Evolutionary conservation across 2,888 invertebrate species (phyloP).

Genomic region (Cephus pulcher): DNA sequence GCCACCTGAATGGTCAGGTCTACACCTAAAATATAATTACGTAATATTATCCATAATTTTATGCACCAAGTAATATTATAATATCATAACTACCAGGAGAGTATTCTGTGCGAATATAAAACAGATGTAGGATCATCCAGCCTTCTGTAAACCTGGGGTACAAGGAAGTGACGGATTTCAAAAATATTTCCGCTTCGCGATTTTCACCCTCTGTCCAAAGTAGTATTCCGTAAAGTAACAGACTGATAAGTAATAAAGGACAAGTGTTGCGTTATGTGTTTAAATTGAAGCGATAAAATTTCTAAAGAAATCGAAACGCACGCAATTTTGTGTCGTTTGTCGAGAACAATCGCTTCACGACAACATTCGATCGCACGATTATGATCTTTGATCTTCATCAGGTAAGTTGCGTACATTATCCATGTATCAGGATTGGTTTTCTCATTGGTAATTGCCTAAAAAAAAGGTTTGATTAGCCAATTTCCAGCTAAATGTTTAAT

Average conservation of each 20-base stretch:
- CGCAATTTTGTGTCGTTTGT: constrained; percentile 45
- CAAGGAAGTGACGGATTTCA: constrained; percentile 39
- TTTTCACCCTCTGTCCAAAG: constrained; percentile 39
- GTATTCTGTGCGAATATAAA: constrained; percentile 47
- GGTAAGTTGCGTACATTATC: constrained; percentile 45
- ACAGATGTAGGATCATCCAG: constrained; percentile 49
- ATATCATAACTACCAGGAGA: constrained; percentile 39
- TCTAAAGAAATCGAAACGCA: constrained; percentile 26
- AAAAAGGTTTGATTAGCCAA: background rate
- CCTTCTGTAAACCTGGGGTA: constrained; percentile 50
- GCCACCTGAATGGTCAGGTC: constrained; percentile 44
- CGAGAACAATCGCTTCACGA: constrained; percentile 41
- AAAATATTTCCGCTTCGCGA: constrained; percentile 44
- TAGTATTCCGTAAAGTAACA: constrained; percentile 43
- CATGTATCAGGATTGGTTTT: constrained; percentile 37
- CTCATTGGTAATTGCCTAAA: constrained; percentile 36
- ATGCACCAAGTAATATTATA: background rate
- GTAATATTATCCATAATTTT: background rate
- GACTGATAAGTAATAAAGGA: constrained; percentile 28
- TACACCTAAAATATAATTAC: constrained; percentile 35
- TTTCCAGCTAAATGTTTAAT: background rate
- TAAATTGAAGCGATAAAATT: background rate
- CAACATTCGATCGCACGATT: constrained; percentile 47
- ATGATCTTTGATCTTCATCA: constrained; percentile 34
- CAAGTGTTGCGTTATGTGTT: background rate